Percentiles rank a stretch among this genome's conserved stretches.
phyloP scores from a whole-genome alignment of 2,797 vertebrate genomes.

The Rhincodon typus region DNA sequence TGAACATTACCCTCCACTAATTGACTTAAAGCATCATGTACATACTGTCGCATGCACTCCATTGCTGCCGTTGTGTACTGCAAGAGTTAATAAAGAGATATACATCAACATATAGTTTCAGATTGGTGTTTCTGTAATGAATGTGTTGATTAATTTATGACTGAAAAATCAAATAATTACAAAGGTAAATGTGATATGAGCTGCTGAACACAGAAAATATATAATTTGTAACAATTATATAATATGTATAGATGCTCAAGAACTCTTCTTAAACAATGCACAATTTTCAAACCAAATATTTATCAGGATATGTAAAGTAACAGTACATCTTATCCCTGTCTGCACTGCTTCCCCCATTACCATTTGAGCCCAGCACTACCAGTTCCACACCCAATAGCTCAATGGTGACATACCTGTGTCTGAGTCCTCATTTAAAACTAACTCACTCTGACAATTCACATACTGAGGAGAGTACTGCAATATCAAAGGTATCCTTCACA shows the following conservation, averaged over 20 bases:
- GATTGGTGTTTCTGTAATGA: background rate
- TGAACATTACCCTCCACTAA: no score
- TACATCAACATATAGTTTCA: background rate
- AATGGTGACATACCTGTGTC: no score
- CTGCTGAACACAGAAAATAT: background rate
- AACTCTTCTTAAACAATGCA: background rate
- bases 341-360: background rate
- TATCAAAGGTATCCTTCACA: background rate
- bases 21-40: no score
- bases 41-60: conserved; percentile 93
- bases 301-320: background rate
- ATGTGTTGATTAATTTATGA: background rate
- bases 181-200: background rate
- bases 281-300: background rate
- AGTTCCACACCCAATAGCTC: no score
- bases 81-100: conserved; percentile 35
- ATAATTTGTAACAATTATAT: background rate
- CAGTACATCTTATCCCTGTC: background rate
- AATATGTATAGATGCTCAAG: background rate
- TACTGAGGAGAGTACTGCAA: background rate
- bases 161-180: background rate
- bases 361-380: no score
- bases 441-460: background rate
- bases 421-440: background rate
- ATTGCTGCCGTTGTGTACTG: conserved; percentile 95